Evolutionary conservation across 2,888 invertebrate species (phyloP).

Genomic region (Hypena proboscidalis): DNA sequence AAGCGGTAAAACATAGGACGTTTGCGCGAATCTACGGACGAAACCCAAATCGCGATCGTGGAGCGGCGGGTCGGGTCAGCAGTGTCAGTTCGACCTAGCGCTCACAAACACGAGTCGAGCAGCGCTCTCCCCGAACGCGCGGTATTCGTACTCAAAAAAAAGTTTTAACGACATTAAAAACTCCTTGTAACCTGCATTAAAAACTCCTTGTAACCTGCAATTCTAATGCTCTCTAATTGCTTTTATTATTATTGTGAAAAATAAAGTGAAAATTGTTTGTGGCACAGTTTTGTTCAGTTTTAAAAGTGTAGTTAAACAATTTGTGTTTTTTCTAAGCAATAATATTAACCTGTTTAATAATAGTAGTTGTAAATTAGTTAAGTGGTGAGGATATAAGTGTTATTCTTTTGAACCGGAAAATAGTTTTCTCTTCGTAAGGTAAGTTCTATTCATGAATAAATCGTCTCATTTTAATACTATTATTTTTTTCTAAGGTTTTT

Average conservation of each 20-base stretch:
- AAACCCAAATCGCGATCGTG: constrained; percentile 51
- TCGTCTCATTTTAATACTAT: too few species aligned
- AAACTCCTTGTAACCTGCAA: constrained; percentile 16
- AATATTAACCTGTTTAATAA: too few species aligned
- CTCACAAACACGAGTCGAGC: constrained; percentile 41
- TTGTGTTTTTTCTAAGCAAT: too few species aligned
- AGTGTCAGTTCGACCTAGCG: constrained; percentile 51
- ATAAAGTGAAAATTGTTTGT: constrained; percentile 20
- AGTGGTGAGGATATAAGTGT: too few species aligned
- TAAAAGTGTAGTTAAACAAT: constrained; percentile 30
- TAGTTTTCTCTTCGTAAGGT: constrained; percentile 1
- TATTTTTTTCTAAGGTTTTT: too few species aligned
- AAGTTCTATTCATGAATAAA: too few species aligned
- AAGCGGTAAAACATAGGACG: too few species aligned
- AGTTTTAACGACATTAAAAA: constrained; percentile 22
- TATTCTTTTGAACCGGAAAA: neutral
- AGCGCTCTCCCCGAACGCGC: constrained; percentile 18
- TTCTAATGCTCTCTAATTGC: too few species aligned
- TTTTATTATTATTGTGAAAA: constrained; percentile 11
- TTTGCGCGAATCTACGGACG: constrained; percentile 49
- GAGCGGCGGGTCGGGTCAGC: constrained; percentile 48
- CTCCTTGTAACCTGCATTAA: constrained; percentile 8
- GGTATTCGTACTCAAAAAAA: constrained; percentile 27
- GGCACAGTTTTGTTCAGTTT: constrained; percentile 22
- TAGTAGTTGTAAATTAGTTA: too few species aligned